Evolutionary conservation across 2,888 invertebrate genomes (phyloP).

Genomic region (Abrostola tripartita): DNA sequence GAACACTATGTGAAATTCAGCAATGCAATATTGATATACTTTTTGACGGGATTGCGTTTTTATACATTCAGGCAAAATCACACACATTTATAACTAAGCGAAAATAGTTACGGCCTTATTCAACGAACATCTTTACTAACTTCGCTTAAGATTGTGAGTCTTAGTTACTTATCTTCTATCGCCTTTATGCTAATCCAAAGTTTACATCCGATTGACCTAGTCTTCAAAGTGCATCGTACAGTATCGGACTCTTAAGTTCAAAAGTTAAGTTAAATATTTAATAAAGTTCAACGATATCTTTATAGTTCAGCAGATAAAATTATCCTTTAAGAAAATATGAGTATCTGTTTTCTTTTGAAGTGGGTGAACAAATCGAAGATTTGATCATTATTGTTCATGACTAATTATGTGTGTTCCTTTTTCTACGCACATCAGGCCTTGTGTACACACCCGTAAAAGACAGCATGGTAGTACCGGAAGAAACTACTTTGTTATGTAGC

Average conservation of each 20-base stretch:
- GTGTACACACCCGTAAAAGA: constrained; percentile 5
- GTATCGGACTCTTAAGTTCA: constrained; percentile 39
- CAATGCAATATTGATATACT: neutral
- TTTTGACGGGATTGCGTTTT: neutral
- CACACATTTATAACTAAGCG: too few relatives aligned
- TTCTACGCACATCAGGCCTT: neutral
- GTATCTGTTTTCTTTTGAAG: constrained; percentile 1
- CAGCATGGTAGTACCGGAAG: neutral
- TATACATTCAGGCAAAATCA: too few relatives aligned
- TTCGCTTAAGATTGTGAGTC: constrained; percentile 25
- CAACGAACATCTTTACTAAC: too few relatives aligned
- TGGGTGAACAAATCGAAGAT: too few relatives aligned
- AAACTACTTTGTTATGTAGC: constrained; percentile 1
- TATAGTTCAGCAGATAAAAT: constrained; percentile 49
- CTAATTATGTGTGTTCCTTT: neutral
- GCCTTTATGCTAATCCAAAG: constrained; percentile 69
- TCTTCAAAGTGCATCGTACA: constrained; percentile 52
- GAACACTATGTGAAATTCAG: neutral
- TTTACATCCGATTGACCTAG: constrained; percentile 54
- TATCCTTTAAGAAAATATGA: constrained; percentile 29
- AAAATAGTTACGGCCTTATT: too few relatives aligned
- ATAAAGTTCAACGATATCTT: constrained; percentile 50
- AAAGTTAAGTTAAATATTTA: constrained; percentile 54
- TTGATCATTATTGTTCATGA: neutral
- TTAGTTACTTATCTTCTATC: constrained; percentile 62